phyloP scores from a whole-genome alignment of 2,888 invertebrate species.

The Apomyelois bistriatella region DNA sequence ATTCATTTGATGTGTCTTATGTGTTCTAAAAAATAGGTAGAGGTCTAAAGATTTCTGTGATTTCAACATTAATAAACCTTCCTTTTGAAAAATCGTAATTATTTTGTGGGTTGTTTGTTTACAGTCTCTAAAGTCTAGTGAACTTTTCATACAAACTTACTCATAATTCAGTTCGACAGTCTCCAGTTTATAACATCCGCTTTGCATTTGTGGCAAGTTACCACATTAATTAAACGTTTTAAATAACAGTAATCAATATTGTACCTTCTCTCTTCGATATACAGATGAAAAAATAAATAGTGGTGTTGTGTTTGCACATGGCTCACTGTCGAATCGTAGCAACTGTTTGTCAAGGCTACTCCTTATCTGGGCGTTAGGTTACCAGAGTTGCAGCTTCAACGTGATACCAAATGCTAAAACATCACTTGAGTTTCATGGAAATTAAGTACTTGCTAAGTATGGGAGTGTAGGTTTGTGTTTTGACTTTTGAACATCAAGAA shows the following conservation, averaged over 20 bases:
- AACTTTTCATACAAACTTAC: conserved; percentile 35
- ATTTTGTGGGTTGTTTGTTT: no score
- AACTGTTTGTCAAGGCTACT: conserved; percentile 51
- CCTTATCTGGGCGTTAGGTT: conserved; percentile 63
- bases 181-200: conserved; percentile 59
- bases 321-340: conserved; percentile 17
- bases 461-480: neutral
- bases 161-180: conserved; percentile 42
- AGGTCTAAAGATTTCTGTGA: no score
- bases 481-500: conserved; percentile 6
- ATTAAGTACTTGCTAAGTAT: conserved; percentile 10
- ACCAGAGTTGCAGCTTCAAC: conserved; percentile 59
- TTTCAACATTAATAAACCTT: no score
- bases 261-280: conserved; percentile 23
- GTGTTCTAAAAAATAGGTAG: no score
- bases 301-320: conserved; percentile 3
- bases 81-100: no score
- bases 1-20: no score
- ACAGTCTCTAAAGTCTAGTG: no score
- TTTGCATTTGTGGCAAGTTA: conserved; percentile 32
- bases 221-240: conserved; percentile 16
- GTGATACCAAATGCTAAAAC: conserved; percentile 31
- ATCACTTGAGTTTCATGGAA: conserved; percentile 40
- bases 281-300: conserved; percentile 23
- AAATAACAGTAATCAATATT: conserved; percentile 17